Evolutionary conservation across 2,113 vertebrate species (phyloP).

Genomic region (Orcinus orca): DNA sequence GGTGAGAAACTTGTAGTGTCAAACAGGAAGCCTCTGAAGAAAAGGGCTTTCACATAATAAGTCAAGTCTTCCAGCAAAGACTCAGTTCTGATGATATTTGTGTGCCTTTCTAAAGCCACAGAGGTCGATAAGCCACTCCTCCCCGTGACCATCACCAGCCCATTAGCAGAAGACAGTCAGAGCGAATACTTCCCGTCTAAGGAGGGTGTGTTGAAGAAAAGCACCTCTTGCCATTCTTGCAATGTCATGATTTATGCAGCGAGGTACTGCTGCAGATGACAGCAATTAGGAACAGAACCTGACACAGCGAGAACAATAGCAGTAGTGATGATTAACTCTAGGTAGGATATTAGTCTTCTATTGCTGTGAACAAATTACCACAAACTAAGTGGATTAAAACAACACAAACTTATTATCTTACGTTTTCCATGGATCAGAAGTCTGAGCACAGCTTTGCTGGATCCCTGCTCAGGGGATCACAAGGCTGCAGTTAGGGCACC

Average conservation of each 20-base stretch:
- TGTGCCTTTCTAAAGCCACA: neutral
- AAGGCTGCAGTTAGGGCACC: fast-evolving
- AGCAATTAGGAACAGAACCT: neutral
- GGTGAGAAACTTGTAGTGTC: neutral
- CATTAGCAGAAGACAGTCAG: neutral
- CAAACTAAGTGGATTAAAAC: neutral
- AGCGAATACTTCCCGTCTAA: neutral
- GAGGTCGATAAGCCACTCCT: neutral
- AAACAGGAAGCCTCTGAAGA: neutral
- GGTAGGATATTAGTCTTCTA: neutral
- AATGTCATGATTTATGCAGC: neutral
- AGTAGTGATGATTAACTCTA: neutral
- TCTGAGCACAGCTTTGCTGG: neutral
- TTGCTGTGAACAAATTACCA: neutral
- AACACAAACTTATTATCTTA: neutral
- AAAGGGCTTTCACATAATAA: neutral
- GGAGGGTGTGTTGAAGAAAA: neutral
- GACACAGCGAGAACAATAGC: neutral
- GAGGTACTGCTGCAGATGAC: neutral
- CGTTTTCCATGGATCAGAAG: fast-evolving
- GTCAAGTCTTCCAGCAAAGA: conserved; percentile 46
- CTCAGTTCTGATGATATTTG: neutral
- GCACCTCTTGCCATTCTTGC: neutral
- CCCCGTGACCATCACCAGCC: neutral
- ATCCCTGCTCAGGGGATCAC: neutral